Percentiles rank a stretch among this genome's conserved stretches.
phyloP scores from a whole-genome alignment of 2,888 invertebrate species.

The Strigamia maritima region DNA sequence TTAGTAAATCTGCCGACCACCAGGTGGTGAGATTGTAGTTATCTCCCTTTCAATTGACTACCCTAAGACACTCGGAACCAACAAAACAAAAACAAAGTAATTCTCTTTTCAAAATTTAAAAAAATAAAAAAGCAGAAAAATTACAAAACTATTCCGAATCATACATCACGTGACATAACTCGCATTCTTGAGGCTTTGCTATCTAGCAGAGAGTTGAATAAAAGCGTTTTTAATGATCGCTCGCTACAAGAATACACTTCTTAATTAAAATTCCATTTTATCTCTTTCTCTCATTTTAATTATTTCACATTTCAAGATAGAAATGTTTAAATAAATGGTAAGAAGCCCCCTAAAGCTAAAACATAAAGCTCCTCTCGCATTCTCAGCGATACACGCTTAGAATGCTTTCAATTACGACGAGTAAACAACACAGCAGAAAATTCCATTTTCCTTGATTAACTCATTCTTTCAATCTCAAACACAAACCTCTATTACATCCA shows the following conservation, averaged over 20 bases:
- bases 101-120: too few species aligned
- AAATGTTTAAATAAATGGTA: slow-evolving; percentile 1
- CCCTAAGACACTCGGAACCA: neutral
- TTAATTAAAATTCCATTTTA: slow-evolving; percentile 4
- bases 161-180: neutral
- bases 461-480: slow-evolving; percentile 4
- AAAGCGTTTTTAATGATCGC: neutral
- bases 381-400: neutral
- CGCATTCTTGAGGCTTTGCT: neutral
- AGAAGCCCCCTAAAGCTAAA: neutral
- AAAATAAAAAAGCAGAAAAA: too few species aligned
- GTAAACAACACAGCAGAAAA: neutral
- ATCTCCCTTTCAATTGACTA: neutral
- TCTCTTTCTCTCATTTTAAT: slow-evolving; percentile 4
- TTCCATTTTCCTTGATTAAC: slow-evolving; percentile 4
- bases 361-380: neutral
- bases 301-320: neutral
- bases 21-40: neutral
- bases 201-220: neutral
- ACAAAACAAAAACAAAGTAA: too few species aligned
- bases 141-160: too few species aligned
- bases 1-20: neutral
- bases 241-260: slow-evolving; percentile 4
- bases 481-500: neutral
- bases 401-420: neutral